Conservation (phyloP, 2,797 vertebrate species). For the Zenarchopterus dispar region DNA sequence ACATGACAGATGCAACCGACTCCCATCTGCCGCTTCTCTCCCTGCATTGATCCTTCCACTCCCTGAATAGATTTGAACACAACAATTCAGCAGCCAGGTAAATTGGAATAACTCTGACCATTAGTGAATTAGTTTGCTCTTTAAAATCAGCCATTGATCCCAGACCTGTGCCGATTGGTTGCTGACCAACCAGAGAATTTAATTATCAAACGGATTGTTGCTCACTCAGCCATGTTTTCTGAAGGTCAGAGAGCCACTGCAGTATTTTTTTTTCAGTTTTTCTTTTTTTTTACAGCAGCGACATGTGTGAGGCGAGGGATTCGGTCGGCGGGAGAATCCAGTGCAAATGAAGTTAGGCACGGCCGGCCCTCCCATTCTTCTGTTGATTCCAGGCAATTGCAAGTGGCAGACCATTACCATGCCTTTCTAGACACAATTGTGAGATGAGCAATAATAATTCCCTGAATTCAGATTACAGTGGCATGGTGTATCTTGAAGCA, state of each 20-base stretch:
- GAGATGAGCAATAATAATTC: slow-evolving; percentile 61
- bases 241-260: slow-evolving; percentile 82
- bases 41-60: slow-evolving; percentile 63
- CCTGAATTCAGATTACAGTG: slow-evolving; percentile 56
- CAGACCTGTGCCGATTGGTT: slow-evolving; percentile 78
- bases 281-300: slow-evolving; percentile 35
- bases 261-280: slow-evolving; percentile 34
- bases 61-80: slow-evolving; percentile 68
- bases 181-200: slow-evolving; percentile 79
- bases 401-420: slow-evolving; percentile 77
- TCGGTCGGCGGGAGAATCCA: slow-evolving; percentile 54
- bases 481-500: slow-evolving; percentile 59
- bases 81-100: slow-evolving; percentile 81
- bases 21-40: slow-evolving; percentile 32
- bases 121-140: slow-evolving; percentile 87
- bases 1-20: slow-evolving; percentile 56
- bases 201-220: slow-evolving; percentile 79
- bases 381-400: slow-evolving; percentile 67
- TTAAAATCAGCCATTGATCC: slow-evolving; percentile 84
- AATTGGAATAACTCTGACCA: slow-evolving; percentile 86
- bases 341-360: slow-evolving; percentile 74
- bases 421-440: slow-evolving; percentile 62
- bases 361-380: slow-evolving; percentile 54
- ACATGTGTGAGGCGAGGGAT: slow-evolving; percentile 47
- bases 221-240: slow-evolving; percentile 82